Evolutionary conservation across 2,113 vertebrate genomes (phyloP).

Genomic region (Zeus faber): DNA sequence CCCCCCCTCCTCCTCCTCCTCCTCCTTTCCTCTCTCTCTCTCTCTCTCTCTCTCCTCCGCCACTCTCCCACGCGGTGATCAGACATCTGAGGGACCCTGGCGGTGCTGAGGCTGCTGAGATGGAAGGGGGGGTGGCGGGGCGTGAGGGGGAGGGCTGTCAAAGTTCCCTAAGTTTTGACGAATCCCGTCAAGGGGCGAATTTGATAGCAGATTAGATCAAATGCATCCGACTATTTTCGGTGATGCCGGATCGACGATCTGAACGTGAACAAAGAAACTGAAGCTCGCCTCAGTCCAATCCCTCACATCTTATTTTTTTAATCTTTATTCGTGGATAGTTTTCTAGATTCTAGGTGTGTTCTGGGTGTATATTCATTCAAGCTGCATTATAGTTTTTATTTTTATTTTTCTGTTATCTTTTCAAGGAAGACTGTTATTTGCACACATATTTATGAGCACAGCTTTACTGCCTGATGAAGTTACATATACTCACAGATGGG

Average conservation of each 20-base stretch:
- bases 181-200: conserved; percentile 55
- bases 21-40: conserved; percentile 8
- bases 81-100: conserved; percentile 32
- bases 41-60: conserved; percentile 1
- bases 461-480: no score
- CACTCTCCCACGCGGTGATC: conserved; percentile 19
- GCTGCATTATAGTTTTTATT: no score
- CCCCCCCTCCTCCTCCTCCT: conserved; percentile 22
- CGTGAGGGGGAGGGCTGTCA: conserved; percentile 29
- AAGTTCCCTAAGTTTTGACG: conserved; percentile 62
- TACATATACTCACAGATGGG: no score
- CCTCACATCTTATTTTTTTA: no score
- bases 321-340: no score
- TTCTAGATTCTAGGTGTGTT: no score
- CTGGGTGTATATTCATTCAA: no score
- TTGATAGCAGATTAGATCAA: conserved; percentile 36
- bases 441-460: no score
- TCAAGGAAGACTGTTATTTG: no score
- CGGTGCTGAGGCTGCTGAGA: conserved; percentile 40
- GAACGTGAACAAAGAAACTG: conserved; percentile 43
- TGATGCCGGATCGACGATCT: conserved; percentile 37
- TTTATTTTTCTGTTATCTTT: no score
- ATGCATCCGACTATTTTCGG: conserved; percentile 37
- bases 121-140: conserved; percentile 25
- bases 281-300: no score